These are phyloP conservation scores for Sparus aurata DNA, from an alignment of 2,797 vertebrate species.

Conservation along the genomic window DNA sequence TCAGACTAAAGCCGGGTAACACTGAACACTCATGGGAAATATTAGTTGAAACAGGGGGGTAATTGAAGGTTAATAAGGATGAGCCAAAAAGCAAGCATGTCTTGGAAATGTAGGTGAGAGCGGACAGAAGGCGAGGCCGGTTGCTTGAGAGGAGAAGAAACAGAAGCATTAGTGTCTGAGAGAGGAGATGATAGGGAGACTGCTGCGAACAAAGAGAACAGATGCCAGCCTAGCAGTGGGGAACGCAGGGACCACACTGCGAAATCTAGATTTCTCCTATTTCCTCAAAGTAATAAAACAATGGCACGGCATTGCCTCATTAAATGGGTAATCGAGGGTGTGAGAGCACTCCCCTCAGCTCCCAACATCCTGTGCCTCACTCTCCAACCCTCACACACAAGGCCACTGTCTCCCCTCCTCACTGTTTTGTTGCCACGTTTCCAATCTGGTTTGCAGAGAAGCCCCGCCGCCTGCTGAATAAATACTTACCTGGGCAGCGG, in stretches of 20 bases:
- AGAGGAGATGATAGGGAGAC: conserved; percentile 69
- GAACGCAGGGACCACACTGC: conserved; percentile 72
- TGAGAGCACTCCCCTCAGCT: conserved; percentile 77
- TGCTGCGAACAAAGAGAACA: conserved; percentile 74
- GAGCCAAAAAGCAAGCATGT: conserved; percentile 61
- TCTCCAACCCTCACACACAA: conserved; percentile 56
- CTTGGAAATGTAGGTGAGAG: conserved; percentile 62
- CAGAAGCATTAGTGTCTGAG: conserved; percentile 64
- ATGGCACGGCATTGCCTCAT: conserved; percentile 79
- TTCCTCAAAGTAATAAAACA: conserved; percentile 84
- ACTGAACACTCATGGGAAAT: conserved; percentile 50
- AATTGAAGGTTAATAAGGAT: conserved; percentile 66
- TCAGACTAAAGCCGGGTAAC: conserved; percentile 44
- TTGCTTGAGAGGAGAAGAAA: conserved; percentile 51
- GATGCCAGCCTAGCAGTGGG: conserved; percentile 80
- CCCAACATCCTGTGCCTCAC: conserved; percentile 52
- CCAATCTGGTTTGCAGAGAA: conserved; percentile 68
- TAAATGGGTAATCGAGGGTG: conserved; percentile 84
- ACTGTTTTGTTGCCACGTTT: conserved; percentile 59
- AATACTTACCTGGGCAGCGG: conserved; percentile 81
- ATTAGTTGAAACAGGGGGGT: conserved; percentile 57
- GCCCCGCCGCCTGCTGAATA: conserved; percentile 65
- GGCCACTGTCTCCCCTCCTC: conserved; percentile 58
- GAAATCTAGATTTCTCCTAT: conserved; percentile 77
- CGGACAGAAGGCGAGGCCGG: conserved; percentile 50